A percentile compares a stretch with the other conserved stretches of the same genome.
phyloP scores from a whole-genome alignment of 2,888 invertebrate species.

The Drosophila paucipuncta region DNA sequence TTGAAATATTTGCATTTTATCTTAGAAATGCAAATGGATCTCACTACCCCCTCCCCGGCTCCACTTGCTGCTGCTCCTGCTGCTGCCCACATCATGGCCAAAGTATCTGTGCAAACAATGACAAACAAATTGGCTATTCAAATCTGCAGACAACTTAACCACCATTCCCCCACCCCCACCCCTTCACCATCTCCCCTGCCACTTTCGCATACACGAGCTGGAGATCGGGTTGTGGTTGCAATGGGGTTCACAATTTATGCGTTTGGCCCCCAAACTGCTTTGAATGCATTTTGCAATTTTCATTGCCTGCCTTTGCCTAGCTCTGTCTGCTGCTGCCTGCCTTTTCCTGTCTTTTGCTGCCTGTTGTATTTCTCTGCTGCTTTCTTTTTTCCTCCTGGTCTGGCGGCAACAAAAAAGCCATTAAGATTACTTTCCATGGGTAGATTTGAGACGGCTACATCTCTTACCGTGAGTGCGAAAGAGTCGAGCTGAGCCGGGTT shows the following conservation, averaged over 20 bases:
- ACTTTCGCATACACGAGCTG: slow-evolving; percentile 12
- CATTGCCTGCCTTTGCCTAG: slow-evolving; percentile 62
- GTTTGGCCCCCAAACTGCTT: slow-evolving; percentile 61
- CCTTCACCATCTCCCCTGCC: too few relatives aligned
- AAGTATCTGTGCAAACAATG: slow-evolving; percentile 79
- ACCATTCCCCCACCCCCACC: slow-evolving; percentile 8
- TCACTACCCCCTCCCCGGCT: neutral
- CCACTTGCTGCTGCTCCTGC: neutral
- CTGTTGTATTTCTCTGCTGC: neutral
- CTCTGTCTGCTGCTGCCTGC: neutral
- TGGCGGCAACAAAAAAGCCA: slow-evolving; percentile 69
- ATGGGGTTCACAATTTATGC: slow-evolving; percentile 71
- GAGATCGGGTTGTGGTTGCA: slow-evolving; percentile 21
- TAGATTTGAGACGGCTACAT: slow-evolving; percentile 56
- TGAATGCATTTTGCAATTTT: slow-evolving; percentile 82
- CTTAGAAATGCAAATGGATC: slow-evolving; percentile 78
- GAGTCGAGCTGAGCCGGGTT: slow-evolving; percentile 5
- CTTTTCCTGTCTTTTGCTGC: neutral
- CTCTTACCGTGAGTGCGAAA: neutral
- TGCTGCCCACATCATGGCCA: slow-evolving; percentile 11
- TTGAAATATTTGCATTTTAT: slow-evolving; percentile 84
- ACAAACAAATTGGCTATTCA: slow-evolving; percentile 83
- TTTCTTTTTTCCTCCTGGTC: slow-evolving; percentile 19
- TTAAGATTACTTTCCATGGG: slow-evolving; percentile 81
- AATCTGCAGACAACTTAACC: slow-evolving; percentile 73